Evolutionary conservation across 2,888 invertebrate genomes (phyloP).

Genomic region (Pachycephus smyrnensis): DNA sequence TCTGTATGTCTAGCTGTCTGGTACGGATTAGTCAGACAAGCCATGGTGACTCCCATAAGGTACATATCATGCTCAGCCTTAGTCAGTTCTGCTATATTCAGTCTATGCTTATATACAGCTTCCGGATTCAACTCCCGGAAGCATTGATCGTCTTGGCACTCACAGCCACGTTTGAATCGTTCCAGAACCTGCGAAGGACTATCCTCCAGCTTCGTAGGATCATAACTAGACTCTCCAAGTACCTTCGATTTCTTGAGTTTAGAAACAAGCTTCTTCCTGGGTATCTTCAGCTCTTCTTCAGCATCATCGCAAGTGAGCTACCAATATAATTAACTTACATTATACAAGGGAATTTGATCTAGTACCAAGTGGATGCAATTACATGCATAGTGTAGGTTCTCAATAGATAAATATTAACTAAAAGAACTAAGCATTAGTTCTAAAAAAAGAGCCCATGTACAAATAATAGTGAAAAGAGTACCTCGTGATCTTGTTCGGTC

Average conservation of each 20-base stretch:
- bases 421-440: not conserved
- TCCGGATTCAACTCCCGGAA: constrained; percentile 81
- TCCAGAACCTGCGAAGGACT: constrained; percentile 78
- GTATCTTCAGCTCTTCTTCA: constrained; percentile 12
- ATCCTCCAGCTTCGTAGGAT: constrained; percentile 77
- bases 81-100: constrained; percentile 83
- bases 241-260: constrained; percentile 66
- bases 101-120: constrained; percentile 79
- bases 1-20: constrained; percentile 80
- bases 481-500: constrained; percentile 22
- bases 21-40: constrained; percentile 79
- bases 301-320: constrained; percentile 17
- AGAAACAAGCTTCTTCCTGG: constrained; percentile 14
- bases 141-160: constrained; percentile 82
- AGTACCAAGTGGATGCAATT: not conserved
- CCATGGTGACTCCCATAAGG: constrained; percentile 87
- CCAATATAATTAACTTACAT: not conserved
- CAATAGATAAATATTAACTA: not conserved
- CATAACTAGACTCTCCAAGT: constrained; percentile 67
- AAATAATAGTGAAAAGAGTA: constrained; percentile 14
- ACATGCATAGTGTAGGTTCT: not conserved
- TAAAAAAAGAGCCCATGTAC: not conserved
- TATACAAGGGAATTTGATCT: not conserved
- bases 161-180: constrained; percentile 79
- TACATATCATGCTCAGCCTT: constrained; percentile 89